Conservation (phyloP, 1,140 invertebrate genomes). For the Rhyzopertha dominica region DNA sequence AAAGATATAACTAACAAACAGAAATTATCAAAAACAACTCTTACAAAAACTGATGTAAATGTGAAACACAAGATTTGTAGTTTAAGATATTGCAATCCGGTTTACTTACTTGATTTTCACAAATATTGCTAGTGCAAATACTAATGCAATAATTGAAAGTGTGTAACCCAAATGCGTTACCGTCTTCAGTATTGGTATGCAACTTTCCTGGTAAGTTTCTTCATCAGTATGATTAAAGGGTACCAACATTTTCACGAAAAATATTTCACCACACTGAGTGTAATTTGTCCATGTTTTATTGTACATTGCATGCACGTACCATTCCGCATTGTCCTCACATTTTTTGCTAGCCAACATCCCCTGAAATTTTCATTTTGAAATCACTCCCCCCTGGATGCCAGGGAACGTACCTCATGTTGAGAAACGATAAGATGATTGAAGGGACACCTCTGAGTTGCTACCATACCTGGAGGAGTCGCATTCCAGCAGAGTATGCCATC, state of each 20-base stretch:
- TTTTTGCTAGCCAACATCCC: slow-evolving; percentile 50
- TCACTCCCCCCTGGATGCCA: too few species aligned
- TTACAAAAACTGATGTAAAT: too few species aligned
- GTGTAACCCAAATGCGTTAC: slow-evolving; percentile 64
- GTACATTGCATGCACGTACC: slow-evolving; percentile 47
- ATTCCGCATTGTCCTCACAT: slow-evolving; percentile 52
- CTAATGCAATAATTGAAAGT: slow-evolving; percentile 58
- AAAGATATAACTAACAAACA: too few species aligned
- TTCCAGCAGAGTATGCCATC: slow-evolving; percentile 53
- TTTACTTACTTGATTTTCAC: slow-evolving; percentile 61
- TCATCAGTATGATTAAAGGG: slow-evolving; percentile 14
- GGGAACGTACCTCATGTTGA: too few species aligned
- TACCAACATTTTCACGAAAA: slow-evolving; percentile 13
- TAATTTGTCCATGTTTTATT: slow-evolving; percentile 56
- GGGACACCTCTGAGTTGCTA: slow-evolving; percentile 47
- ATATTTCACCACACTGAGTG: slow-evolving; percentile 43
- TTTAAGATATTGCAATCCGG: too few species aligned
- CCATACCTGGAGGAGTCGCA: slow-evolving; percentile 44
- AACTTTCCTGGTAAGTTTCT: slow-evolving; percentile 47
- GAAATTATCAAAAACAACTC: too few species aligned
- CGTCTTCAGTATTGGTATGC: slow-evolving; percentile 55
- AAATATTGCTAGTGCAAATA: slow-evolving; percentile 61
- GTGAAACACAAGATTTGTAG: too few species aligned
- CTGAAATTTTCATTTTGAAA: too few species aligned
- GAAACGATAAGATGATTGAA: too few species aligned